Evolutionary conservation across 2,113 vertebrate genomes (phyloP).

Genomic region (Neotragus moschatus): DNA sequence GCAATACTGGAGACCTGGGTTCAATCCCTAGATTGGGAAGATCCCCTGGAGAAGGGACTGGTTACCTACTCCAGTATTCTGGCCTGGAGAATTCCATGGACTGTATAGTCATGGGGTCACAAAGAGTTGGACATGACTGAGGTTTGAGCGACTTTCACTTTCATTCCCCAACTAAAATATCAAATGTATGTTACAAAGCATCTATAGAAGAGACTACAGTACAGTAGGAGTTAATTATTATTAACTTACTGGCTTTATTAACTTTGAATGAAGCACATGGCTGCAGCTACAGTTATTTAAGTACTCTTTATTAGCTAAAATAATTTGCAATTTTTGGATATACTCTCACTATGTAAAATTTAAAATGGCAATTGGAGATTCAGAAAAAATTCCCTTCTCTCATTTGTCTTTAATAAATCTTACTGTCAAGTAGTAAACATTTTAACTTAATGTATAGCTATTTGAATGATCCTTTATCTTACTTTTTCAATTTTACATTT

Average conservation of each 20-base stretch:
- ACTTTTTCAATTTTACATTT: not conserved
- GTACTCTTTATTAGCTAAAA: conserved; percentile 63
- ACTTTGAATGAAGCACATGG: conserved; percentile 64
- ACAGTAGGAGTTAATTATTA: conserved; percentile 68
- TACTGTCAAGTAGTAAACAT: conserved; percentile 1
- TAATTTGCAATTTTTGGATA: conserved; percentile 58
- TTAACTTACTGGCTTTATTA: conserved; percentile 74
- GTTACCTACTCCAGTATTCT: not conserved
- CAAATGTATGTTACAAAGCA: conserved; percentile 18
- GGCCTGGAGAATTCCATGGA: not conserved
- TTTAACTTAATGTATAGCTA: not conserved
- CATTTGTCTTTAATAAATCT: conserved; percentile 12
- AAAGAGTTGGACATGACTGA: not conserved
- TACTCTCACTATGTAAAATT: conserved; percentile 2
- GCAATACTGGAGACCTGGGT: not conserved
- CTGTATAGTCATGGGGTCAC: not conserved
- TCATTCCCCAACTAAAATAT: not conserved
- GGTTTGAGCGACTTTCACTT: not conserved
- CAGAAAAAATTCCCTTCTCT: not conserved
- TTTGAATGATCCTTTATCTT: not conserved
- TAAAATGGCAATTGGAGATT: conserved; percentile 22
- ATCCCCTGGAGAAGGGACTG: not conserved
- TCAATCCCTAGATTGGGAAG: not conserved
- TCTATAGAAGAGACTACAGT: conserved; percentile 6
- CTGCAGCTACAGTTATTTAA: conserved; percentile 64